Percentiles rank a stretch among this genome's conserved stretches.
Evolutionary conservation across 2,113 vertebrate genomes (phyloP).

Genomic region (Mixornis gularis): DNA sequence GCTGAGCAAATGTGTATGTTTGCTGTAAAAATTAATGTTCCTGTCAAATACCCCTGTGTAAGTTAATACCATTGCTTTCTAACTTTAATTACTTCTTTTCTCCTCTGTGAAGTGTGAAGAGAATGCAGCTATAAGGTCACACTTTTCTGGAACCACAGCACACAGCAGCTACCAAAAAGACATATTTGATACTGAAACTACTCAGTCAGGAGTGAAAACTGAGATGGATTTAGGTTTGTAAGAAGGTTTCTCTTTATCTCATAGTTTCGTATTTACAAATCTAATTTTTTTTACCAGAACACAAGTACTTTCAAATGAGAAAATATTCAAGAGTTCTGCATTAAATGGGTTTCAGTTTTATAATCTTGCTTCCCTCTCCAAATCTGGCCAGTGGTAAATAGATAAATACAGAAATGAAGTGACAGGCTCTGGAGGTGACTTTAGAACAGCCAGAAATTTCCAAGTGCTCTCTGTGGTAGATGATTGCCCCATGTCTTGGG

Average conservation of each 20-base stretch:
- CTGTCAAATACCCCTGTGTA: background rate
- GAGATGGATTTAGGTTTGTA: slow-evolving; percentile 63
- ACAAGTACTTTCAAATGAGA: background rate
- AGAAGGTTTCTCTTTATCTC: background rate
- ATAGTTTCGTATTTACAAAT: background rate
- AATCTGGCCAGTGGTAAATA: background rate
- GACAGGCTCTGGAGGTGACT: background rate
- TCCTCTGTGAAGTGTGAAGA: slow-evolving; percentile 61
- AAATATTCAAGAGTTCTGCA: background rate
- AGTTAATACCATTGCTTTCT: background rate
- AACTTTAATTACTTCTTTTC: slow-evolving; percentile 11
- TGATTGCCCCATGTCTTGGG: background rate
- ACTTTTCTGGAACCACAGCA: background rate
- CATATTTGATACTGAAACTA: slow-evolving; percentile 31
- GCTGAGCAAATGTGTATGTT: background rate
- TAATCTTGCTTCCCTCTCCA: background rate
- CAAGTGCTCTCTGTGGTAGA: background rate
- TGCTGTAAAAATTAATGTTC: slow-evolving; percentile 1
- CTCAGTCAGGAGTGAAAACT: background rate
- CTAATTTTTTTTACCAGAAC: background rate
- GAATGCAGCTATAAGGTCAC: background rate
- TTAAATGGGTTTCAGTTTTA: background rate
- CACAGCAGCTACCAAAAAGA: slow-evolving; percentile 12
- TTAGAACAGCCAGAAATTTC: background rate
- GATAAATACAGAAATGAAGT: background rate